A percentile compares a stretch with the other conserved stretches of the same genome.
Conservation (phyloP, 2,888 invertebrate species). For the Thymelicus acteon region DNA sequence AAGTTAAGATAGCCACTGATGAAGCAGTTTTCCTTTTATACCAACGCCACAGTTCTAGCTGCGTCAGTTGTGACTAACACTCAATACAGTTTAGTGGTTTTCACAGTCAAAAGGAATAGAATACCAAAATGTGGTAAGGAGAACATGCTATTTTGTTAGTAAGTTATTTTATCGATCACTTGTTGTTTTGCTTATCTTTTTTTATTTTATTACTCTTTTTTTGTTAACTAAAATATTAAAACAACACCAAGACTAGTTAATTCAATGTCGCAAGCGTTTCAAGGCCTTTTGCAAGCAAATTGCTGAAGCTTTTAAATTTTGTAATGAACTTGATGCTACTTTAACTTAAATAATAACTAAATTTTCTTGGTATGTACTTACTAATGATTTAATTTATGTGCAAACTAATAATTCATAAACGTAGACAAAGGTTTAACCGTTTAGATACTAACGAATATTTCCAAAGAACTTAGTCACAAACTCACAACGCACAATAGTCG, state of each 20-base stretch:
- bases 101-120: conserved; percentile 19
- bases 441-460: too few species aligned
- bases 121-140: conserved; percentile 42
- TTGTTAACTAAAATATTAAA: neutral
- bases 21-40: conserved; percentile 20
- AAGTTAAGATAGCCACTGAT: conserved; percentile 25
- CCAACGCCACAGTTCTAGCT: neutral
- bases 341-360: too few species aligned
- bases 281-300: too few species aligned
- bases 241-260: too few species aligned
- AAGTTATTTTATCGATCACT: conserved; percentile 6
- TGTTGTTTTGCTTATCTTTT: neutral
- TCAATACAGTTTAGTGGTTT: conserved; percentile 18
- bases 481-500: neutral
- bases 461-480: neutral
- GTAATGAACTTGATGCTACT: too few species aligned
- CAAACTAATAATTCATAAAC: too few species aligned
- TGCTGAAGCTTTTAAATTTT: too few species aligned
- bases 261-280: too few species aligned
- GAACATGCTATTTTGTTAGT: conserved; percentile 35
- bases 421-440: too few species aligned
- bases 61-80: conserved; percentile 32
- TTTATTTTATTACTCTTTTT: neutral
- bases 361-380: neutral
- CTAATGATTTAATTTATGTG: neutral